Evolutionary conservation across 2,888 invertebrate species (phyloP), one percentile per base, ranked within the genome.

Genomic region (Plemyria rubiginata): DNA sequence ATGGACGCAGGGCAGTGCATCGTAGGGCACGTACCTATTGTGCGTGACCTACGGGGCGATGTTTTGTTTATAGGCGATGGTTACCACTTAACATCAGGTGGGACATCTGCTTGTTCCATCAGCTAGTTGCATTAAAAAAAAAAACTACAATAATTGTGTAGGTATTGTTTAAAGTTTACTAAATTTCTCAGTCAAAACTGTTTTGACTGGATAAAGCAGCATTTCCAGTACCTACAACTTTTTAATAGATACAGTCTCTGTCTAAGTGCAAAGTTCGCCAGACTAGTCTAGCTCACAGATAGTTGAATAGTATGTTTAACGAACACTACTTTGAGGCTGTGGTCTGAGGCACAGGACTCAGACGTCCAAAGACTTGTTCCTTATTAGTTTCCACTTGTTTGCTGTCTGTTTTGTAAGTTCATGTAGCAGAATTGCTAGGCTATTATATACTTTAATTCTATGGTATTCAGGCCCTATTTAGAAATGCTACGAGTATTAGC

Each of bases 321-420:
- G 22, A 11, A 53, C 28, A 41, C 28, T 52, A 38, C 51, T 52
- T 12, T 13, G 36, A 28, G 40, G 22, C 32, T 40, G 7, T 49
- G 11, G 62, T 65, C 68, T 51, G 45, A 62, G 51, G 59, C 66
- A 54, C 50, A 51, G 48, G 32, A n/a, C 48, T 13, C 65, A 62
- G 65, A 62, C 54, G 22, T 50, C 46, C 41, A 53, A 66, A 53
- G 43, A 65, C 54, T 66, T 16, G 46, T 56, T 63, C 68, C 68
- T 73, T 71, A 71, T 62, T 72, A 72, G 66, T 73, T 72, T 66
- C 58, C 5, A 45, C 38, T 54, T 54, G 60, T 60, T 54, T 50
- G 54, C 49, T 54, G 54, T 60, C 28, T 46, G 38, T 46, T 52
- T 38, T 40, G 38, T 40, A 38, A 32, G 36, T 11, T 9, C 8